Conservation (phyloP, 1,140 invertebrate species). For the Mizuhopecten yessoensis region DNA sequence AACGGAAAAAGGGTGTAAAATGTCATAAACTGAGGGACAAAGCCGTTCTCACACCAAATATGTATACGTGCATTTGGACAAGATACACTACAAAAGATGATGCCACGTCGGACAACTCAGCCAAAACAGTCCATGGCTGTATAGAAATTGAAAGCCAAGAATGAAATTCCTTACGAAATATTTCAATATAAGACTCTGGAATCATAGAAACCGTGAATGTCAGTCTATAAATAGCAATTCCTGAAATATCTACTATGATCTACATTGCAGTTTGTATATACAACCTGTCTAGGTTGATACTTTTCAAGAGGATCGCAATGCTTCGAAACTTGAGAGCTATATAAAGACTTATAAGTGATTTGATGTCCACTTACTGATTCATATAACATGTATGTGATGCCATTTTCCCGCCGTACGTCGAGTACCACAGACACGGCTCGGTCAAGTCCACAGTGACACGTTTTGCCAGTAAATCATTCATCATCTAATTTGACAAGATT, state of each 20-base stretch:
- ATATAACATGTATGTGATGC: background rate
- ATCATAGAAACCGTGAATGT: background rate
- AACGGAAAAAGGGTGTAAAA: background rate
- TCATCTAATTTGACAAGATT: constrained; percentile 25
- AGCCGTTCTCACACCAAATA: background rate
- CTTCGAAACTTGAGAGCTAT: background rate
- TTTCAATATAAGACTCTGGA: background rate
- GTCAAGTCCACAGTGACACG: background rate
- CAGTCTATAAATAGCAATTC: background rate
- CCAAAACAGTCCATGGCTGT: background rate
- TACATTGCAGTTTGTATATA: background rate
- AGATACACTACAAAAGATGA: background rate
- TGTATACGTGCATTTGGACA: background rate
- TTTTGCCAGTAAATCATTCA: background rate
- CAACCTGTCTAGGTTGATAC: background rate
- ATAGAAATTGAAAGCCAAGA: background rate
- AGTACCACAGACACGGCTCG: no score
- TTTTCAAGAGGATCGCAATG: background rate
- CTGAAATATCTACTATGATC: constrained; percentile 27
- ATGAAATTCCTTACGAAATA: constrained; percentile 25
- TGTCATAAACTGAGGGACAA: no score
- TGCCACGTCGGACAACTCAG: background rate
- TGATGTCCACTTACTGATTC: background rate
- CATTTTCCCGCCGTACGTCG: background rate
- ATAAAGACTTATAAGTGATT: background rate